Conservation (phyloP, 1,140 invertebrate species). For the Teleopsis dalmanni region DNA sequence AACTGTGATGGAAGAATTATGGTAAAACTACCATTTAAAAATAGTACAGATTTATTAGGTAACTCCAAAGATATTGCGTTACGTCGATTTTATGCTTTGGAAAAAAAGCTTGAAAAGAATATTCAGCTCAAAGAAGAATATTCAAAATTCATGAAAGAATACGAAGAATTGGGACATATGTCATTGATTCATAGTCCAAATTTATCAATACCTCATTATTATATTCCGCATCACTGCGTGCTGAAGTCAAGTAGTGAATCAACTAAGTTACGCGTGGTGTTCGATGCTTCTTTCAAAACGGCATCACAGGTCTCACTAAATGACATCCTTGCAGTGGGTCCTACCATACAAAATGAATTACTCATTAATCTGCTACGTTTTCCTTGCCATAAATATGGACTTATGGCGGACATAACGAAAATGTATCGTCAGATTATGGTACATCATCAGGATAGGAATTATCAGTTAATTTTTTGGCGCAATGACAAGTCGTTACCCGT, state of each 20-base stretch:
- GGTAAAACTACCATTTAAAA: constrained; percentile 22
- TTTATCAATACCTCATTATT: constrained; percentile 13
- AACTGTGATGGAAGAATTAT: constrained; percentile 20
- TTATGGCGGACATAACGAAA: constrained; percentile 40
- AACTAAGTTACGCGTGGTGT: constrained; percentile 30
- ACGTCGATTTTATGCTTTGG: constrained; percentile 18
- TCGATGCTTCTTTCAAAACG: constrained; percentile 17
- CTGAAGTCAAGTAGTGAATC: constrained; percentile 17
- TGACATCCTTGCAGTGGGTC: constrained; percentile 33
- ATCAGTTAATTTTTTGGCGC: constrained; percentile 45
- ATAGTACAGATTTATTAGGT: background rate
- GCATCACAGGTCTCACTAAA: constrained; percentile 33
- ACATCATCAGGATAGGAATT: constrained; percentile 28
- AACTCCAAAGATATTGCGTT: constrained; percentile 15
- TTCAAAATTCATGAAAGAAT: constrained; percentile 26
- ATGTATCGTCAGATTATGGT: constrained; percentile 45
- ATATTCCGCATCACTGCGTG: constrained; percentile 29
- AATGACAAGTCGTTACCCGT: background rate
- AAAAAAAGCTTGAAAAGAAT: constrained; percentile 15
- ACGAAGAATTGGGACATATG: constrained; percentile 25
- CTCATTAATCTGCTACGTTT: constrained; percentile 43
- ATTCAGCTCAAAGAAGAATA: constrained; percentile 19
- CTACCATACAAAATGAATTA: constrained; percentile 41
- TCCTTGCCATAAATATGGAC: constrained; percentile 25
- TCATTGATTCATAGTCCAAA: background rate